Conservation (phyloP, 2,797 vertebrate genomes). For the Urophycis tenuis region DNA sequence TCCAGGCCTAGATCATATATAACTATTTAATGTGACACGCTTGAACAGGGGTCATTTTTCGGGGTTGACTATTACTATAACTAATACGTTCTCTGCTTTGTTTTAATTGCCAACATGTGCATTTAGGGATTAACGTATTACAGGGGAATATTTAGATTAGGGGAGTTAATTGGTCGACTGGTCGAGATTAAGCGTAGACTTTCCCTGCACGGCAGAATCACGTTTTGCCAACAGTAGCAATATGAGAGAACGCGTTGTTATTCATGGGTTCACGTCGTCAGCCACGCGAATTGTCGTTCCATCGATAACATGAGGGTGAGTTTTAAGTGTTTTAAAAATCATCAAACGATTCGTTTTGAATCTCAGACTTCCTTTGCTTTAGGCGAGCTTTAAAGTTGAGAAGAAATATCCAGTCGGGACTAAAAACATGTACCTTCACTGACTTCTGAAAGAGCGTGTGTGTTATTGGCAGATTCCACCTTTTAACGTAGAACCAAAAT, state of each 20-base stretch:
- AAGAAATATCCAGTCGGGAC: background rate
- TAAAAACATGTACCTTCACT: background rate
- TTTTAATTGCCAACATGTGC: conserved; percentile 1
- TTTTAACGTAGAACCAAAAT: background rate
- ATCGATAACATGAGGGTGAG: background rate
- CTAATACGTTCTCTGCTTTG: background rate
- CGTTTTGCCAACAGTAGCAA: background rate
- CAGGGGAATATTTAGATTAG: background rate
- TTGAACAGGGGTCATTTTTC: background rate
- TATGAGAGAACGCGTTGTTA: background rate
- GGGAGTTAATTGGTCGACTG: background rate
- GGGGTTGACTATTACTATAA: background rate
- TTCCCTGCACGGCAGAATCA: background rate
- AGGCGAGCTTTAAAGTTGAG: background rate
- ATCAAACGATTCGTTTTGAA: background rate
- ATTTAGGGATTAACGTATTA: conserved; percentile 2
- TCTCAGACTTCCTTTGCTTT: background rate
- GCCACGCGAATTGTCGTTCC: background rate
- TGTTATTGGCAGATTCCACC: background rate
- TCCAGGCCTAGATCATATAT: background rate
- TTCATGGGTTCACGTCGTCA: background rate
- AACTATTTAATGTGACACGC: background rate
- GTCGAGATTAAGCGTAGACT: background rate
- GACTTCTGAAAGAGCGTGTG: background rate
- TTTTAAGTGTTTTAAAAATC: background rate